A percentile compares a stretch with the other conserved stretches of the same genome.
phyloP scores from a whole-genome alignment of 2,797 vertebrate species.

The Varecia variegata region DNA sequence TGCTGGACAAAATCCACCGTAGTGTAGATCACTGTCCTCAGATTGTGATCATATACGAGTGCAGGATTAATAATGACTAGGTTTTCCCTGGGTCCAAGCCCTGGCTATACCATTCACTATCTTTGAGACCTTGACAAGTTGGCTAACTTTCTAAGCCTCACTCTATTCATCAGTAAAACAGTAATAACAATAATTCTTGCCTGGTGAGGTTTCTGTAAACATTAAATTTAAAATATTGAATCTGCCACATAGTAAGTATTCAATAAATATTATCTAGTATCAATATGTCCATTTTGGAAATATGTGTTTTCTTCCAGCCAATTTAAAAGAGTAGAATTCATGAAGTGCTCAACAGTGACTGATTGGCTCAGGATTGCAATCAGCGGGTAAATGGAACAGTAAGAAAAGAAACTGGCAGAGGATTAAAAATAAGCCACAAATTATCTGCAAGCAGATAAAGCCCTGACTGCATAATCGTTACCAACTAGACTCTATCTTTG shows the following conservation, averaged over 20 bases:
- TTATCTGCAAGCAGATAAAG: conserved; percentile 43
- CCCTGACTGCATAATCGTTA: neutral
- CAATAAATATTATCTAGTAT: neutral
- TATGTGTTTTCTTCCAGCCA: neutral
- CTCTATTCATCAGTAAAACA: neutral
- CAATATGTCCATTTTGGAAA: neutral
- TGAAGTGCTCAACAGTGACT: neutral
- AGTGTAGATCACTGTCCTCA: neutral
- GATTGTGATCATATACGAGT: neutral
- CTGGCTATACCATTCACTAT: neutral
- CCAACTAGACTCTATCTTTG: neutral
- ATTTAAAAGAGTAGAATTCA: neutral
- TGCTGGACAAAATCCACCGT: neutral
- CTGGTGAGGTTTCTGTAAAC: neutral
- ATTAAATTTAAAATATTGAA: neutral
- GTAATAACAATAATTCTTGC: neutral
- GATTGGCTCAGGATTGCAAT: neutral
- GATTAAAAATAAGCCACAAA: conserved; percentile 58
- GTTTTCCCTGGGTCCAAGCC: neutral
- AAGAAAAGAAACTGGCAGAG: conserved; percentile 33
- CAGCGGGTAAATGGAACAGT: conserved; percentile 13
- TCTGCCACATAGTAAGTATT: neutral
- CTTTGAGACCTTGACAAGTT: neutral
- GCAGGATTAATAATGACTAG: neutral
- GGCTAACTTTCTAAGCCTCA: neutral